These are phyloP conservation scores for Halcyon leucocephala DNA, from an alignment of 2,797 vertebrate genomes.

Conservation along the genomic window DNA sequence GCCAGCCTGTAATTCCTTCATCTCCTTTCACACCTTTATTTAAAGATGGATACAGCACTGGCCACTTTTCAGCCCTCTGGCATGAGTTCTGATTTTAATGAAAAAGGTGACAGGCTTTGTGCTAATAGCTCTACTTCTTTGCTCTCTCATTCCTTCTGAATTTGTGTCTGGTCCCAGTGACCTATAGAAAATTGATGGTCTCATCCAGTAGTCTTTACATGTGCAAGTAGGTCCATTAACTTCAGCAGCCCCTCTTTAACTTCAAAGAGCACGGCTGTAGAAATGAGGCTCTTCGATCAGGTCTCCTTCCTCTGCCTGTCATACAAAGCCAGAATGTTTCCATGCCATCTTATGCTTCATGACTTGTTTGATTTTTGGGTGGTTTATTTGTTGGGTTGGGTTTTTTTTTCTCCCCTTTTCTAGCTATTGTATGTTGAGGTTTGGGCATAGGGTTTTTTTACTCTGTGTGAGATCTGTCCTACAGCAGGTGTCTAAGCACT, in stretches of 20 bases:
- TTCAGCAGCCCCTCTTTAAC: conserved; percentile 19
- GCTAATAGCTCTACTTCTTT: conserved; percentile 47
- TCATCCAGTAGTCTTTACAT: conserved; percentile 22
- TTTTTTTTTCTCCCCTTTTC: neutral
- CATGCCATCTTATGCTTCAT: neutral
- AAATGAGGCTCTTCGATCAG: neutral
- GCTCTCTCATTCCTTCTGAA: conserved; percentile 49
- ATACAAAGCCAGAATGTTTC: neutral
- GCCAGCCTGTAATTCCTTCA: conserved; percentile 40
- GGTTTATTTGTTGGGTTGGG: too few relatives aligned
- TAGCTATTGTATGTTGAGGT: neutral
- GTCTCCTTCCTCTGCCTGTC: neutral
- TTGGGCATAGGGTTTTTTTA: neutral
- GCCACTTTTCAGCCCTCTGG: conserved; percentile 40
- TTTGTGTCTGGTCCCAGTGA: conserved; percentile 40
- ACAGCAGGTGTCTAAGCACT: neutral
- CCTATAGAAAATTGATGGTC: conserved; percentile 52
- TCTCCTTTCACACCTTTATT: conserved; percentile 36
- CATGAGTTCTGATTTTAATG: conserved; percentile 57
- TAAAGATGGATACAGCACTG: conserved; percentile 29
- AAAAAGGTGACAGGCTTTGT: conserved; percentile 58
- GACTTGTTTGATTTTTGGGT: neutral
- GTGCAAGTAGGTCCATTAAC: neutral
- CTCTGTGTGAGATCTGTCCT: neutral
- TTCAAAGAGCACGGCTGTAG: neutral